Percentiles rank a stretch among this genome's conserved stretches.
These are phyloP conservation scores for Meiosimyza decipiens DNA, from an alignment of 2,888 invertebrate genomes.

Conservation along the genomic window DNA sequence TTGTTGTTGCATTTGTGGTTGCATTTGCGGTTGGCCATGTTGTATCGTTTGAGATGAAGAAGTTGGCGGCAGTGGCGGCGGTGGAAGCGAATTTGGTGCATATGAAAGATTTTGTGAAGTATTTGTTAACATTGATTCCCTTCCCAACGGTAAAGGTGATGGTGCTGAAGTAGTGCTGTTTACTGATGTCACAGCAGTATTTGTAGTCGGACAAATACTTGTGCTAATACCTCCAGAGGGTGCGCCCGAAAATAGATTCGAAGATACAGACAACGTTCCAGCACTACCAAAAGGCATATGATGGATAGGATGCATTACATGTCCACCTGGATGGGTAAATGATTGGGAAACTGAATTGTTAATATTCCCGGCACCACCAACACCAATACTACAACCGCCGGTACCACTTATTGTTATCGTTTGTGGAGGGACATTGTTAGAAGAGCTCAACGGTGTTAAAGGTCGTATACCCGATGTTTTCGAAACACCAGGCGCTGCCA, in stretches of 20 bases:
- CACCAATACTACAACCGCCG: slow-evolving; percentile 18
- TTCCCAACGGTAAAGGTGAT: slow-evolving; percentile 44
- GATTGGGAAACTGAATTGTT: neutral
- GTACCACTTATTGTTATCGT: slow-evolving; percentile 34
- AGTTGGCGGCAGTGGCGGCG: slow-evolving; percentile 55
- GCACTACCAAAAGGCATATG: slow-evolving; percentile 40
- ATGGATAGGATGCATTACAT: slow-evolving; percentile 30
- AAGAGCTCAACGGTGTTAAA: slow-evolving; percentile 47
- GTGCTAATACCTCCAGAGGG: slow-evolving; percentile 42
- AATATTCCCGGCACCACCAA: neutral
- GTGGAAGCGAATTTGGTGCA: slow-evolving; percentile 41
- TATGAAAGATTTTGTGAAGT: slow-evolving; percentile 30
- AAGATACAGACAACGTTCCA: slow-evolving; percentile 19
- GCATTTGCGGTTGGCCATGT: neutral
- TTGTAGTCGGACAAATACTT: slow-evolving; percentile 42
- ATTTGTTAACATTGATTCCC: slow-evolving; percentile 10
- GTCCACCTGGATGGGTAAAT: slow-evolving; percentile 12
- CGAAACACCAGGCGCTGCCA: slow-evolving; percentile 17
- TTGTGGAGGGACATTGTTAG: slow-evolving; percentile 18
- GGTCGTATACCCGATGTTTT: slow-evolving; percentile 47
- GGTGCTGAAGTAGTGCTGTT: slow-evolving; percentile 39
- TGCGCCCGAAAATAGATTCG: slow-evolving; percentile 30
- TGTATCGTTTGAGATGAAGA: slow-evolving; percentile 53
- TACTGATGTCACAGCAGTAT: slow-evolving; percentile 38
- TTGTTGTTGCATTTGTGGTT: slow-evolving; percentile 25